Conservation (phyloP, 1,140 invertebrate genomes). For the Drosophila carrolli region DNA sequence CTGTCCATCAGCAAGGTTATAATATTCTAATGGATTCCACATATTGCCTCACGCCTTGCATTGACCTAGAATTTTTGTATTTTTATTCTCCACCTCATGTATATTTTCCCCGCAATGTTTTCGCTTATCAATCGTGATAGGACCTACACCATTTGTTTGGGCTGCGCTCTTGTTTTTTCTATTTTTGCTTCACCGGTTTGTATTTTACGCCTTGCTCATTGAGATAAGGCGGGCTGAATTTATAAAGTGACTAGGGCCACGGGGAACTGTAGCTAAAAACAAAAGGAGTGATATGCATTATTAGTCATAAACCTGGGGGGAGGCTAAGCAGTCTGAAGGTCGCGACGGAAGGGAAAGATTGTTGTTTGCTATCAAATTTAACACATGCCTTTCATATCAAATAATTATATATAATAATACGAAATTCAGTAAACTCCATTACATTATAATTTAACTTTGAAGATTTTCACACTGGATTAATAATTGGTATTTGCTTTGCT, state of each 20-base stretch:
- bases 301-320: constrained; percentile 55
- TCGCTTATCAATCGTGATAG: constrained; percentile 67
- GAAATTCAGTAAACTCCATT: not conserved
- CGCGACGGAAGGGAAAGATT: not conserved
- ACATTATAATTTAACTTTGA: too few relatives aligned
- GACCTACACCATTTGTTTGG: constrained; percentile 52
- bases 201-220: constrained; percentile 11
- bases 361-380: not conserved
- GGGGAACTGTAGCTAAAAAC: constrained; percentile 48
- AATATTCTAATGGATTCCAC: constrained; percentile 24
- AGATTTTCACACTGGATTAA: too few relatives aligned
- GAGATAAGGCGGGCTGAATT: constrained; percentile 52
- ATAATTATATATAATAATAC: not conserved
- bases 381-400: not conserved
- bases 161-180: constrained; percentile 34
- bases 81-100: not conserved
- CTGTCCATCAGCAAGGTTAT: constrained; percentile 55
- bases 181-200: constrained; percentile 19
- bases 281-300: constrained; percentile 25
- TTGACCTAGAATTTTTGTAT: constrained; percentile 66
- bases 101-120: constrained; percentile 2
- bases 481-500: too few relatives aligned
- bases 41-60: constrained; percentile 41
- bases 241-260: constrained; percentile 48
- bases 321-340: constrained; percentile 43